Evolutionary conservation across 2,888 invertebrate genomes (phyloP).

Genomic region (Gastracanthus pulcherrimus): DNA sequence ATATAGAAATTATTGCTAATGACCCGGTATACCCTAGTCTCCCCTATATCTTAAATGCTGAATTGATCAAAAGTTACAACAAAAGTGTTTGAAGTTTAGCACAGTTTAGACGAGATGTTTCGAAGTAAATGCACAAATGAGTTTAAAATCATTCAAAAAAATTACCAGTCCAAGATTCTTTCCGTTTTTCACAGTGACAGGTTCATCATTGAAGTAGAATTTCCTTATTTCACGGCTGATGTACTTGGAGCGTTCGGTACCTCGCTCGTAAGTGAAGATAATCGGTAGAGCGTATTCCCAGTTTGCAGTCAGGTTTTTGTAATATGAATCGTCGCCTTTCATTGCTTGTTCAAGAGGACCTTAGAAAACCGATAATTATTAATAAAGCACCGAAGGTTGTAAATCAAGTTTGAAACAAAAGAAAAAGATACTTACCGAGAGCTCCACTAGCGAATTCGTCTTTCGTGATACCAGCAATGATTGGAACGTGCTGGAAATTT

Average conservation of each 20-base stretch:
- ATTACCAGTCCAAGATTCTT: slow-evolving; percentile 76
- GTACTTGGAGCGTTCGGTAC: slow-evolving; percentile 78
- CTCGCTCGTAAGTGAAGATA: slow-evolving; percentile 81
- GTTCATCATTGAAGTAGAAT: slow-evolving; percentile 77
- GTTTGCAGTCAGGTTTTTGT: slow-evolving; percentile 79
- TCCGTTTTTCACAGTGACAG: slow-evolving; percentile 74
- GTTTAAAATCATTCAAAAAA: too few species aligned
- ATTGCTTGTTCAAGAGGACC: slow-evolving; percentile 65
- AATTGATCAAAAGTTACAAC: too few species aligned
- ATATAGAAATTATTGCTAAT: too few species aligned
- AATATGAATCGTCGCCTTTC: slow-evolving; percentile 14
- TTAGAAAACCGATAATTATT: neutral
- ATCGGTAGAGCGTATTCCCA: slow-evolving; percentile 83
- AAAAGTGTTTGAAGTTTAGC: too few species aligned
- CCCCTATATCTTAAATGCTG: too few species aligned
- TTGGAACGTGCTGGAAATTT: too few species aligned
- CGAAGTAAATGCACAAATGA: too few species aligned
- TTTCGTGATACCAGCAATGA: neutral
- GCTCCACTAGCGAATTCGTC: neutral
- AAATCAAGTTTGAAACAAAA: neutral
- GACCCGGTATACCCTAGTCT: too few species aligned
- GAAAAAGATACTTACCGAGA: neutral
- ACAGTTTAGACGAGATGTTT: too few species aligned
- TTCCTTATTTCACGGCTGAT: slow-evolving; percentile 79
- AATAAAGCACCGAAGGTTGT: neutral